Evolutionary conservation across 2,888 invertebrate genomes (phyloP).

Genomic region (Caenorhabditis uteleia): DNA sequence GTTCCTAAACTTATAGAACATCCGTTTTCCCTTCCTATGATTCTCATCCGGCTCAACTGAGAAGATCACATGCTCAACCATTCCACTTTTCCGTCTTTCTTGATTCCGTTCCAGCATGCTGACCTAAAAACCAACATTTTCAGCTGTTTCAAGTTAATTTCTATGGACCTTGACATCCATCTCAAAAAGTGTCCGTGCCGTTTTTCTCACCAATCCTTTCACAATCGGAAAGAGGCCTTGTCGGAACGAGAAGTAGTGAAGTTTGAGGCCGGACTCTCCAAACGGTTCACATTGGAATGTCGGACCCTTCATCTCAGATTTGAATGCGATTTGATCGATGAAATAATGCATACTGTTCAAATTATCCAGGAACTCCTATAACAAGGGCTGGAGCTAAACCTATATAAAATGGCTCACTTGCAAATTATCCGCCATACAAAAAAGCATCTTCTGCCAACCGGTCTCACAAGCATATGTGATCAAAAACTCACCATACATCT

Average conservation of each 20-base stretch:
- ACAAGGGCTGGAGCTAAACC: not conserved
- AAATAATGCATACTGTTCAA: constrained; percentile 66
- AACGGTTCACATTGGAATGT: constrained; percentile 55
- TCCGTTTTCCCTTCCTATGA: constrained; percentile 44
- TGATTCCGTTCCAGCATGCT: constrained; percentile 61
- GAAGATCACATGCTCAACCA: constrained; percentile 64
- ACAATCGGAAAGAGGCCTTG: constrained; percentile 64
- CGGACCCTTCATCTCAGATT: constrained; percentile 62
- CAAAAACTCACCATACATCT: constrained; percentile 61
- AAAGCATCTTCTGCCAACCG: constrained; percentile 62
- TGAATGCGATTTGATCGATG: constrained; percentile 65
- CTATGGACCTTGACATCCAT: constrained; percentile 60
- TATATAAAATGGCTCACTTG: constrained; percentile 29
- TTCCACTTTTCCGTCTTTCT: constrained; percentile 56
- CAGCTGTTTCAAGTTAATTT: not conserved
- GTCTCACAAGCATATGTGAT: constrained; percentile 59
- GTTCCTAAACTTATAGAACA: constrained; percentile 44
- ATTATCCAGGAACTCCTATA: constrained; percentile 63
- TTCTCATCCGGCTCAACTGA: constrained; percentile 56
- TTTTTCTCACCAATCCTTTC: constrained; percentile 56
- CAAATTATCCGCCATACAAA: constrained; percentile 60
- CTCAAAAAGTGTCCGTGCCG: constrained; percentile 54
- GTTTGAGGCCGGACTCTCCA: constrained; percentile 44
- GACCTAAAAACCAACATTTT: constrained; percentile 22
- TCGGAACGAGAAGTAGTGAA: constrained; percentile 63